These are phyloP conservation scores for Palythoa heliodiscus DNA, from an alignment of 92 coral and sea anemone genomes.

Conservation along the genomic window DNA sequence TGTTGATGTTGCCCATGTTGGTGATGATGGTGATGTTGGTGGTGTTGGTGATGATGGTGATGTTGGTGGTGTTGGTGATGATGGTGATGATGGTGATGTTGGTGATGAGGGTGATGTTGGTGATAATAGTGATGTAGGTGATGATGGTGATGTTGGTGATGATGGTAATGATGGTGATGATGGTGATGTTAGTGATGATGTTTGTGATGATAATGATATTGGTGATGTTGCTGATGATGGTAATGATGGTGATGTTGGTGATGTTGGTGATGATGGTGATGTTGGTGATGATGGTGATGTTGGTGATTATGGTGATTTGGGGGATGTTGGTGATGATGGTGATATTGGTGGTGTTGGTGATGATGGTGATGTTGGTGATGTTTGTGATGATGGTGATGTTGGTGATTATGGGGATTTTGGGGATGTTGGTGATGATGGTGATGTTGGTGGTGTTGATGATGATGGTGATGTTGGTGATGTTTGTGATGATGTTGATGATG, in stretches of 20 bases:
- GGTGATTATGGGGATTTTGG: not conserved
- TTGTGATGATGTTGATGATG: not conserved
- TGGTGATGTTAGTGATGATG: not conserved
- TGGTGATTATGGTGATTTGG: not conserved
- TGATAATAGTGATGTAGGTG: not conserved
- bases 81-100: not conserved
- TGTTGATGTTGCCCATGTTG: not conserved
- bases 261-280: not conserved
- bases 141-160: not conserved
- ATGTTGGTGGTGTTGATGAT: not conserved
- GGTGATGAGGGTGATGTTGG: not conserved
- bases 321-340: not conserved
- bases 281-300: not conserved
- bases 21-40: too few relatives aligned
- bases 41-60: not conserved
- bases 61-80: not conserved
- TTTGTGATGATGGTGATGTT: not conserved
- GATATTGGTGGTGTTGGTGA: not conserved
- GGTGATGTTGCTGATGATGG: not conserved
- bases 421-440: not conserved
- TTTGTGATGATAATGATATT: not conserved
- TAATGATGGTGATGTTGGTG: not conserved
- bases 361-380: not conserved
- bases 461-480: not conserved
- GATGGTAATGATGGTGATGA: not conserved